Conservation (phyloP, 2,888 invertebrate species). For the Candidula unifasciata region DNA sequence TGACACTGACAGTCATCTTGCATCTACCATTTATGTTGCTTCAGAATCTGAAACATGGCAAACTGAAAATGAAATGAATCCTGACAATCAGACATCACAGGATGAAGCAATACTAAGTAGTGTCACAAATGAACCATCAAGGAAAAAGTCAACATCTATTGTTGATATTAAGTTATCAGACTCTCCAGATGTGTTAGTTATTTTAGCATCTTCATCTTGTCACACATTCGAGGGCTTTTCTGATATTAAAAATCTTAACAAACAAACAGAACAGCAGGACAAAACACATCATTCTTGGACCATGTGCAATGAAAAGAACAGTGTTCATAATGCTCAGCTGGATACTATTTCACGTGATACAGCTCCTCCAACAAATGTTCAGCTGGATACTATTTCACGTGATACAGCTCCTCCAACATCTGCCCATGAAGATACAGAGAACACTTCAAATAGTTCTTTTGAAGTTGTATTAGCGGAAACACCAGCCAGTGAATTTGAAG, state of each 20-base stretch:
- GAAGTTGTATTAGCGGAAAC: neutral
- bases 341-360: neutral
- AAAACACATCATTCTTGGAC: no score
- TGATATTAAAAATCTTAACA: neutral
- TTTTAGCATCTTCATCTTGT: neutral
- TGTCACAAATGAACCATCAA: neutral
- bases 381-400: no score
- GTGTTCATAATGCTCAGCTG: no score
- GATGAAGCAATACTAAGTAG: neutral
- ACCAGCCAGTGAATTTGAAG: neutral
- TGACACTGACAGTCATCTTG: neutral
- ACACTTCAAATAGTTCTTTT: neutral
- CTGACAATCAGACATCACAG: neutral
- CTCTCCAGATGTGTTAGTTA: conserved; percentile 39
- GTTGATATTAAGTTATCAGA: conserved; percentile 54
- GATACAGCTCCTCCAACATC: neutral
- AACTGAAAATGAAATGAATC: neutral
- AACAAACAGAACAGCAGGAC: no score
- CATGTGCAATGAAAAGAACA: neutral
- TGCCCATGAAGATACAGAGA: neutral
- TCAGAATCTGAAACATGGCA: neutral
- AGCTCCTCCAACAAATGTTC: neutral
- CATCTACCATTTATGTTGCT: neutral
- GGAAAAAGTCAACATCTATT: conserved; percentile 47
- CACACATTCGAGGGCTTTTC: neutral